Percentiles rank a stretch among this genome's conserved stretches.
phyloP scores from a whole-genome alignment of 2,888 invertebrate genomes.

The Cabera pusaria region DNA sequence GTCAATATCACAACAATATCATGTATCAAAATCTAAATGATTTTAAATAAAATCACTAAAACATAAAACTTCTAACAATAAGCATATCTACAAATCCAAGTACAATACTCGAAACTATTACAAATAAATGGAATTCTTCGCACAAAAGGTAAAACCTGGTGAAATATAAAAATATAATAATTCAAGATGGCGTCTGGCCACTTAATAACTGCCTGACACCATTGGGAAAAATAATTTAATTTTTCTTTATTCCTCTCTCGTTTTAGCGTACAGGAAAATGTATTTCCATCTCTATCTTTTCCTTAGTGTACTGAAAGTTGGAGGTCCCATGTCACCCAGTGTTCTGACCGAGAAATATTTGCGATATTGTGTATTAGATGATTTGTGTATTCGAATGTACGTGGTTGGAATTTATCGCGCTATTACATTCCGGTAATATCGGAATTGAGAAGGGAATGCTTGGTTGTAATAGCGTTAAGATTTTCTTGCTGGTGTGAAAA shows the following conservation, averaged over 20 bases:
- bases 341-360: conserved; percentile 79
- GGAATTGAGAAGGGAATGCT: conserved; percentile 33
- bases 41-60: too few relatives aligned
- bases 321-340: conserved; percentile 68
- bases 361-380: conserved; percentile 78
- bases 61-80: conserved; percentile 53
- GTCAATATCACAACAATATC: too few relatives aligned
- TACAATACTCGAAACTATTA: conserved; percentile 70
- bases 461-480: conserved; percentile 18
- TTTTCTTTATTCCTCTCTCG: conserved; percentile 65
- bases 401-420: conserved; percentile 60
- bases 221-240: conserved; percentile 84
- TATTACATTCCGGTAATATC: conserved; percentile 44
- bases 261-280: conserved; percentile 41
- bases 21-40: too few relatives aligned
- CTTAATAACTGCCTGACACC: conserved; percentile 85
- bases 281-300: conserved; percentile 57
- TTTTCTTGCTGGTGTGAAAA: conserved; percentile 21
- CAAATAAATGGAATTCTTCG: conserved; percentile 76
- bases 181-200: conserved; percentile 84
- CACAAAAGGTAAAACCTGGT: conserved; percentile 72
- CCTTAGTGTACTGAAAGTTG: conserved; percentile 53
- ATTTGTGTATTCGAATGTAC: conserved; percentile 73
- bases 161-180: conserved; percentile 80
- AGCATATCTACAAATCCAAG: conserved; percentile 61